phyloP scores from a whole-genome alignment of 2,797 vertebrate genomes.

The Trachops cirrhosus region DNA sequence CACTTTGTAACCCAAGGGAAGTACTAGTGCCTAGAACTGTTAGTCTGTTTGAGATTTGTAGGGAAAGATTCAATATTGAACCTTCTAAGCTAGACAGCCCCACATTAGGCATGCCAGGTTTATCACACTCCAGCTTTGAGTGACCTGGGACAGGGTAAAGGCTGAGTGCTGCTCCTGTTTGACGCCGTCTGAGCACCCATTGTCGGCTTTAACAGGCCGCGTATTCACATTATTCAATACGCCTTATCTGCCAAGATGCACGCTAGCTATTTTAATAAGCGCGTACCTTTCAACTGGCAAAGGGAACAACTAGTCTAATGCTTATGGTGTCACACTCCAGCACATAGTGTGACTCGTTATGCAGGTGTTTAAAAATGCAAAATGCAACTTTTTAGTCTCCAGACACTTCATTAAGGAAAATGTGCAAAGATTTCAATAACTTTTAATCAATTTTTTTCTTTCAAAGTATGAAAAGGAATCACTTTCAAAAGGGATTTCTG shows the following conservation, averaged over 20 bases:
- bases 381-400: neutral
- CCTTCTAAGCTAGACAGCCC: conserved; percentile 48
- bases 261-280: conserved; percentile 38
- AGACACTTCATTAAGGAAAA: neutral
- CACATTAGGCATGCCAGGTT: conserved; percentile 59
- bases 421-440: neutral
- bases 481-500: neutral
- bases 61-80: conserved; percentile 38
- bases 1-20: conserved; percentile 14
- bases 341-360: neutral
- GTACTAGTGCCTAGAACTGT: neutral
- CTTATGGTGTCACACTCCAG: conserved; percentile 43
- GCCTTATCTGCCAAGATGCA: neutral
- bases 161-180: conserved; percentile 27
- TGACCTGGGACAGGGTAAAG: conserved; percentile 22
- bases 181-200: conserved; percentile 44
- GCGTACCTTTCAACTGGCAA: conserved; percentile 36
- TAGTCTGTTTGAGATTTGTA: conserved; percentile 25
- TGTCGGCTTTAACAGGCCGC: conserved; percentile 59
- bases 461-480: neutral
- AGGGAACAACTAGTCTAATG: neutral
- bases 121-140: conserved; percentile 39
- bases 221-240: conserved; percentile 52
- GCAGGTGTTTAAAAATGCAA: conserved; percentile 2
- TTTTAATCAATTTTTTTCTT: conserved; percentile 9